These are phyloP conservation scores for Oreocharis arfaki DNA, from an alignment of 2,113 vertebrate species.

Conservation along the genomic window DNA sequence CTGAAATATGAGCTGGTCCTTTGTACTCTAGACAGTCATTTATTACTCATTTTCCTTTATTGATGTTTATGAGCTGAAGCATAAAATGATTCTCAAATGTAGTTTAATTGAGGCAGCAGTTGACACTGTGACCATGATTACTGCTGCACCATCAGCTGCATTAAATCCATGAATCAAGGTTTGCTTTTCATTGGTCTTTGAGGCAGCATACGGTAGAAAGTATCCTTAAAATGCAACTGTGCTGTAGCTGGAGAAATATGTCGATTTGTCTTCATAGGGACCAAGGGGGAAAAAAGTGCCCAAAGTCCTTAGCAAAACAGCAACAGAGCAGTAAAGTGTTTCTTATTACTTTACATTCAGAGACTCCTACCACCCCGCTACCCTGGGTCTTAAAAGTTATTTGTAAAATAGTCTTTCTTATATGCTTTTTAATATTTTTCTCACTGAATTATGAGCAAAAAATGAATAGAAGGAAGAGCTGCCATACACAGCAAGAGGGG, in stretches of 20 bases:
- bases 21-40: conserved; percentile 85
- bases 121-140: conserved; percentile 81
- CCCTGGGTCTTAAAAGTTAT: neutral
- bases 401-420: neutral
- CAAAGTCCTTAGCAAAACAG: conserved; percentile 41
- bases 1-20: conserved; percentile 85
- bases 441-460: conserved; percentile 43
- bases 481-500: conserved; percentile 41
- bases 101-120: conserved; percentile 83
- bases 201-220: conserved; percentile 58
- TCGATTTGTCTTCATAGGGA: conserved; percentile 78
- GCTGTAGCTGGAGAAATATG: conserved; percentile 72
- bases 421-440: conserved; percentile 29
- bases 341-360: conserved; percentile 41
- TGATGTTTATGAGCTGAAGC: conserved; percentile 86
- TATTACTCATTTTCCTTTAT: conserved; percentile 87
- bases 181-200: conserved; percentile 72
- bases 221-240: conserved; percentile 70
- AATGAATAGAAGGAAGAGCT: conserved; percentile 42
- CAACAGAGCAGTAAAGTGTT: conserved; percentile 24
- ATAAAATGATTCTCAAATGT: conserved; percentile 85
- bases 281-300: neutral
- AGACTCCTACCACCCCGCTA: neutral
- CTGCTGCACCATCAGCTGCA: conserved; percentile 66
- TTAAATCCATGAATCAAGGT: conserved; percentile 77